A percentile compares a stretch with the other conserved stretches of the same genome.
phyloP scores from a whole-genome alignment of 2,113 vertebrate genomes.

The Mirza zaza region DNA sequence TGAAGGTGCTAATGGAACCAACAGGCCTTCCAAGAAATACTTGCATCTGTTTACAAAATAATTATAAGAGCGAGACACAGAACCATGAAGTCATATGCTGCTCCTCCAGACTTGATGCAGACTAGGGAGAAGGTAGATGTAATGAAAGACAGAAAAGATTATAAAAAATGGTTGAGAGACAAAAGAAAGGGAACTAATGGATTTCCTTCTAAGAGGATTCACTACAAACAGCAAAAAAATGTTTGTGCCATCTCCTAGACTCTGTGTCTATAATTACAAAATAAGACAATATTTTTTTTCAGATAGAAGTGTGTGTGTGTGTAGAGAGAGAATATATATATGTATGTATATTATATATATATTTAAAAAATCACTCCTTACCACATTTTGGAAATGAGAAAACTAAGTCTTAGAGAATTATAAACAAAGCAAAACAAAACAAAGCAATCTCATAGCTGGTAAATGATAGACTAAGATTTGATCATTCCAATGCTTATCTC shows the following conservation, averaged over 20 bases:
- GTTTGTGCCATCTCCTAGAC: not conserved
- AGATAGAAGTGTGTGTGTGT: not conserved
- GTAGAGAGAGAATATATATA: rapidly evolving
- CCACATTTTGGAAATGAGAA: not conserved
- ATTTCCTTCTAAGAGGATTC: not conserved
- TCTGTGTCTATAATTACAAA: not conserved
- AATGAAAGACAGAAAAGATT: not conserved
- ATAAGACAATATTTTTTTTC: not conserved
- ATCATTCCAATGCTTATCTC: not conserved
- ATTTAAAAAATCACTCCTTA: not conserved
- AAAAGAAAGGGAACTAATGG: not conserved
- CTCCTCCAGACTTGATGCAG: not conserved
- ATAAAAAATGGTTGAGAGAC: not conserved
- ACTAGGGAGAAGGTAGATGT: not conserved
- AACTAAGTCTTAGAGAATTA: not conserved
- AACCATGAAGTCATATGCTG: not conserved
- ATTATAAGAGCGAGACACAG: not conserved
- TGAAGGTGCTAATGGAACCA: not conserved
- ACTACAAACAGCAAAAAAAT: not conserved
- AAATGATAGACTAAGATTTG: not conserved
- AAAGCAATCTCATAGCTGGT: not conserved
- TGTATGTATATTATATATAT: not conserved
- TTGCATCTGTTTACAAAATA: not conserved
- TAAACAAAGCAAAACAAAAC: not conserved
- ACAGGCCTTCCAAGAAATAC: not conserved